Evolutionary conservation across 2,113 vertebrate genomes (phyloP).

Genomic region (Microcebus murinus): DNA sequence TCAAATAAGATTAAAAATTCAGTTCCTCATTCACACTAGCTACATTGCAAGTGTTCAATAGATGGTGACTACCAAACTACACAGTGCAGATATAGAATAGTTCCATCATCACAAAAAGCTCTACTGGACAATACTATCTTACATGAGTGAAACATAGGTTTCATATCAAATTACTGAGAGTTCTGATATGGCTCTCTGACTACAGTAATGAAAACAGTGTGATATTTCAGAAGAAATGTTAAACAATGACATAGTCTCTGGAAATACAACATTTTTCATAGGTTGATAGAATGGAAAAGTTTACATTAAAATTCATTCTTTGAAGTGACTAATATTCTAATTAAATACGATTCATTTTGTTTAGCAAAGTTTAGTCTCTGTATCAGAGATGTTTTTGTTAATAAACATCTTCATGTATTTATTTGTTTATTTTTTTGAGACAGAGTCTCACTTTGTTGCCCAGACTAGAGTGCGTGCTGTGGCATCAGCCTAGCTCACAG

Average conservation of each 20-base stretch:
- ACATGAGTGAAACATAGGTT: slow-evolving; percentile 3
- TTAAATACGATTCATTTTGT: slow-evolving; percentile 18
- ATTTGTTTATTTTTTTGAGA: too few relatives aligned
- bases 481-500: too few relatives aligned
- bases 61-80: not conserved
- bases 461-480: too few relatives aligned
- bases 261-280: slow-evolving; percentile 20
- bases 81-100: not conserved
- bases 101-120: not conserved
- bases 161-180: slow-evolving; percentile 14
- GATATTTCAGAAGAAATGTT: slow-evolving; percentile 50
- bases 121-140: not conserved
- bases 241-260: not conserved
- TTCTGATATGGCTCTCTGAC: not conserved
- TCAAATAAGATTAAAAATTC: not conserved
- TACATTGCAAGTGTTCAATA: slow-evolving; percentile 2
- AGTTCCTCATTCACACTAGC: not conserved
- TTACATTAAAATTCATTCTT: slow-evolving; percentile 40
- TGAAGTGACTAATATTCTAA: slow-evolving; percentile 31
- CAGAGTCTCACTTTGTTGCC: too few relatives aligned
- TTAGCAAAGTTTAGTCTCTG: not conserved
- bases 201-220: slow-evolving; percentile 38
- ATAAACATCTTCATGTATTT: not conserved
- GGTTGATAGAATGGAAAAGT: not conserved
- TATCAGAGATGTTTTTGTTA: not conserved